phyloP scores from a whole-genome alignment of 2,797 vertebrate species.

The Peromyscus melanophrys region DNA sequence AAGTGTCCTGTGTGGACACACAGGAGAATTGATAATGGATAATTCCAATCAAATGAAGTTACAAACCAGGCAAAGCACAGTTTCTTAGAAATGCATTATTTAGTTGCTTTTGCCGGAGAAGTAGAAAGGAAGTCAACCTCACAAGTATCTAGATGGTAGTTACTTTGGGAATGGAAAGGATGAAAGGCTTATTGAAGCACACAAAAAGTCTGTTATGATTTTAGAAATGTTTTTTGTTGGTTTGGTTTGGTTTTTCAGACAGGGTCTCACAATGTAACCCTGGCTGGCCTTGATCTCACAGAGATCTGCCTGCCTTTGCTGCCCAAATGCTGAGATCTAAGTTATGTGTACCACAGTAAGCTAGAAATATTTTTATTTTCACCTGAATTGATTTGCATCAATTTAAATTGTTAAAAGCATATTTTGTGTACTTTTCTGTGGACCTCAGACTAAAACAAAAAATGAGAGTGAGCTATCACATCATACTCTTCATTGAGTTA shows the following conservation, averaged over 20 bases:
- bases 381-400: not conserved
- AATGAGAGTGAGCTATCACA: not conserved
- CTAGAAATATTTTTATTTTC: not conserved
- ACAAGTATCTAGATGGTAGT: not conserved
- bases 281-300: not conserved
- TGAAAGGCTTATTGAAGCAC: not conserved
- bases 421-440: constrained; percentile 23
- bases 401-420: not conserved
- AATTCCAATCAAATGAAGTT: constrained; percentile 4
- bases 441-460: constrained; percentile 50
- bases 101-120: not conserved
- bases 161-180: not conserved
- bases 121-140: not conserved
- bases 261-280: not conserved
- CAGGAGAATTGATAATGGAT: not conserved
- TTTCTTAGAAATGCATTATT: constrained; percentile 21
- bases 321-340: not conserved
- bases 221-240: not conserved
- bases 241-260: not conserved
- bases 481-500: not conserved
- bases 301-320: not conserved
- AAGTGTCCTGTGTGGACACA: not conserved
- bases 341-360: not conserved
- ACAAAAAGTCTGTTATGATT: not conserved
- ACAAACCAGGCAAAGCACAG: not conserved